Evolutionary conservation across 37 sponge, comb jelly and placozoan genomes (phyloP).

Genomic region (Halichondria panicea): DNA sequence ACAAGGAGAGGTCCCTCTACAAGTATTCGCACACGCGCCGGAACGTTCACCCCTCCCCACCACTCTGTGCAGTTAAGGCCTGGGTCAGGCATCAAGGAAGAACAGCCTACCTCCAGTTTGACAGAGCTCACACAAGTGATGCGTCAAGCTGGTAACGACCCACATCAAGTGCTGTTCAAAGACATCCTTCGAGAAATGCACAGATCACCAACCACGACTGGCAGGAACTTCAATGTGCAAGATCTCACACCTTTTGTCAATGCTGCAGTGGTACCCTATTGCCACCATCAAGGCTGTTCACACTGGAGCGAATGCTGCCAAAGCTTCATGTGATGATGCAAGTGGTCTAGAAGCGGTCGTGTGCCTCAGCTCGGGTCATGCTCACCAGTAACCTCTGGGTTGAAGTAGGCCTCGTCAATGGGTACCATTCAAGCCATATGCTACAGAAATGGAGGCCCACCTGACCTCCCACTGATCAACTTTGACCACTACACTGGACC

Average conservation of each 20-base stretch:
- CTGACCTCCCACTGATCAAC: no score
- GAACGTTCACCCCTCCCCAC: no score
- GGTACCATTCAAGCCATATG: no score
- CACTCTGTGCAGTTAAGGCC: no score
- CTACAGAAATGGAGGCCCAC: no score
- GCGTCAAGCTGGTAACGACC: constrained; percentile 28
- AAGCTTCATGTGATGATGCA: constrained; percentile 55
- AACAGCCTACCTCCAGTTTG: constrained; percentile 32
- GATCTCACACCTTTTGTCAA: constrained; percentile 14
- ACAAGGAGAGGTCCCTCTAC: no score
- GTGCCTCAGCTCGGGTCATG: no score
- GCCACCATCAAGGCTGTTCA: constrained; percentile 60
- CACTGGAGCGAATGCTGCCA: constrained; percentile 47
- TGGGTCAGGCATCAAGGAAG: constrained; percentile 24
- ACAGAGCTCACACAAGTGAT: constrained; percentile 37
- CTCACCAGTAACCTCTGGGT: no score
- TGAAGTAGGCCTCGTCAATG: no score
- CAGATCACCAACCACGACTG: constrained; percentile 40
- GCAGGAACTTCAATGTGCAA: constrained; percentile 2
- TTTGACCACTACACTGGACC: no score
- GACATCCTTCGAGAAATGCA: constrained; percentile 42
- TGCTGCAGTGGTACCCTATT: constrained; percentile 56
- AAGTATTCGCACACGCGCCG: no score
- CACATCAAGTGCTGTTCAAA: constrained; percentile 19
- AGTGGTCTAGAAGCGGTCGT: constrained; percentile 52